These are phyloP conservation scores for Rhegmatorhina hoffmannsi DNA, from an alignment of 2,113 vertebrate species.

Conservation along the genomic window DNA sequence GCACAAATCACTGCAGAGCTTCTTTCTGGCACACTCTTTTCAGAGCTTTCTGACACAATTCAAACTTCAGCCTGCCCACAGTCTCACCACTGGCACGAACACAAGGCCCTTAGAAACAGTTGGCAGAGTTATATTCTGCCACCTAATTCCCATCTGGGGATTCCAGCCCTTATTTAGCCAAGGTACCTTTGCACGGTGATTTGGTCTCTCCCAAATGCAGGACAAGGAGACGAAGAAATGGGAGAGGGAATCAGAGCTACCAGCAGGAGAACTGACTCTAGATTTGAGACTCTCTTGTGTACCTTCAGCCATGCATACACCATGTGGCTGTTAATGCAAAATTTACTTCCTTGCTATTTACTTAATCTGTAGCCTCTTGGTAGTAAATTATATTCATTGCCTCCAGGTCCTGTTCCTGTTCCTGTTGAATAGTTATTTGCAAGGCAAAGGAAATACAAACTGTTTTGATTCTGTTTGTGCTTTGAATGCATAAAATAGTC, in stretches of 20 bases:
- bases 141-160: background rate
- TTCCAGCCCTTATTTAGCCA: background rate
- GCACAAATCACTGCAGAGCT: background rate
- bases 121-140: background rate
- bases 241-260: background rate
- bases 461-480: background rate
- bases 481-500: background rate
- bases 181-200: background rate
- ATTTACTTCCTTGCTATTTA: conserved; percentile 19
- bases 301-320: background rate
- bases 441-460: background rate
- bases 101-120: background rate
- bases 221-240: background rate
- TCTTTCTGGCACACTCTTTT: background rate
- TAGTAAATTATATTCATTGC: conserved; percentile 32
- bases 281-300: background rate
- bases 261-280: background rate
- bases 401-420: background rate
- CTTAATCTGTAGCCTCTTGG: background rate
- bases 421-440: conserved; percentile 14
- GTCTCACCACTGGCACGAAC: background rate
- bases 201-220: background rate
- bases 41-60: background rate
- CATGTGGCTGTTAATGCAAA: background rate
- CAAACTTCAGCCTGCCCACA: background rate